Conservation (phyloP, 2,113 vertebrate species). For the Vombatus ursinus region DNA sequence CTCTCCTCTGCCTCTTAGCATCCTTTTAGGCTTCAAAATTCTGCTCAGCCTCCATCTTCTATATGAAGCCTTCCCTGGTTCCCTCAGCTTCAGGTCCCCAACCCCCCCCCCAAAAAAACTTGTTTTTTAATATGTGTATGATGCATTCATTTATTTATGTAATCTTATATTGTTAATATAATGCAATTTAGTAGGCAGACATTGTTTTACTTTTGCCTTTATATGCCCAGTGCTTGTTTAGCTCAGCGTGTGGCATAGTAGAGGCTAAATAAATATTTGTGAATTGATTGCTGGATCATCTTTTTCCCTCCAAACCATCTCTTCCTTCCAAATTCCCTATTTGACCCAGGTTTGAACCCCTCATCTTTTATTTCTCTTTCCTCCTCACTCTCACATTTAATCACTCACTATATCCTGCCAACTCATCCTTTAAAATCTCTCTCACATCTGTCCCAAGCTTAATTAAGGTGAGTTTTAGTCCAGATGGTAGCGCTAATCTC, state of each 20-base stretch:
- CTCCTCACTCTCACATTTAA: neutral
- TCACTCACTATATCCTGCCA: neutral
- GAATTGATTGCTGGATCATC: constrained; percentile 30
- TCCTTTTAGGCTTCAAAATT: neutral
- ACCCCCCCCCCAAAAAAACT: neutral
- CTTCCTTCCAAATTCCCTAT: neutral
- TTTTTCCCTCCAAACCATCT: neutral
- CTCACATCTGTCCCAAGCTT: neutral
- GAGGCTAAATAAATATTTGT: constrained; percentile 43
- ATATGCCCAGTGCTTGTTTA: constrained; percentile 2
- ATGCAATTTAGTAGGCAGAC: neutral
- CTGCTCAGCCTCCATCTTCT: neutral
- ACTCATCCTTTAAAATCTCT: neutral
- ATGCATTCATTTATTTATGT: neutral
- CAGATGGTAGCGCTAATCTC: neutral
- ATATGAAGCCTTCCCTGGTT: neutral
- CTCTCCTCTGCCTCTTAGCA: neutral
- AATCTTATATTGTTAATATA: neutral
- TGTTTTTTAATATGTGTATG: too few relatives aligned
- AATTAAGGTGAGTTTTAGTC: neutral
- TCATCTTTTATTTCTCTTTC: neutral
- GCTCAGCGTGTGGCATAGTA: neutral
- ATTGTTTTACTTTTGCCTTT: constrained; percentile 1
- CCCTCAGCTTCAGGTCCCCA: neutral
- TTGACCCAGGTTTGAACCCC: neutral